phyloP scores from a whole-genome alignment of 1,140 invertebrate species.

The Drosophila seguyi region DNA sequence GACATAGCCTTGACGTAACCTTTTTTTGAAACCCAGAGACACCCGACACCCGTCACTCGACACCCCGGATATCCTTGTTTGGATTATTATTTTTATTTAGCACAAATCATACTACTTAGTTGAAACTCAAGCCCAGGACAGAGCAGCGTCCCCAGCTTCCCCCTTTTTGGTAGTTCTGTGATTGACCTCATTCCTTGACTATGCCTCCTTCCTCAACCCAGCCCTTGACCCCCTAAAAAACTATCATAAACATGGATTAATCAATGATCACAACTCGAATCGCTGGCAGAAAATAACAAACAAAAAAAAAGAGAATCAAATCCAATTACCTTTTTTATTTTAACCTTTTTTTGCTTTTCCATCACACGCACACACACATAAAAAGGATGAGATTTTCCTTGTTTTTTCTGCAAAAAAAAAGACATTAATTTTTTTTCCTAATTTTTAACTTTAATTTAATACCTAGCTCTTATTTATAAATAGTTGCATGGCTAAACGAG shows the following conservation, averaged over 20 bases:
- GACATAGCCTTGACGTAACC: constrained; percentile 11
- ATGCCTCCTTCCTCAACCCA: not conserved
- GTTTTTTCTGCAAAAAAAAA: constrained; percentile 37
- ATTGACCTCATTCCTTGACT: constrained; percentile 32
- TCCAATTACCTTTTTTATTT: constrained; percentile 7
- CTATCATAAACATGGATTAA: constrained; percentile 49
- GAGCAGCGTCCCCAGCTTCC: constrained; percentile 7
- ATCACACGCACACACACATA: constrained; percentile 23
- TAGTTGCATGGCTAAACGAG: constrained; percentile 33
- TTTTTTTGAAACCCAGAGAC: not conserved
- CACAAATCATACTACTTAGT: constrained; percentile 76
- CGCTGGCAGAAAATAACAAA: constrained; percentile 38
- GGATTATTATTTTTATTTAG: constrained; percentile 75
- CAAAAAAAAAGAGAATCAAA: constrained; percentile 15
- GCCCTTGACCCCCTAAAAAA: not conserved
- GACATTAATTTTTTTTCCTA: constrained; percentile 62
- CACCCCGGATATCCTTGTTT: constrained; percentile 23
- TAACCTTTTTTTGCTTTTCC: constrained; percentile 29
- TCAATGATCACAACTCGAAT: constrained; percentile 83
- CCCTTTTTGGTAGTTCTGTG: constrained; percentile 48
- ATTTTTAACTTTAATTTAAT: constrained; percentile 65
- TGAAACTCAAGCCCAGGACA: constrained; percentile 46
- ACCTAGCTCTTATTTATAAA: constrained; percentile 64
- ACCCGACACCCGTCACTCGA: not conserved
- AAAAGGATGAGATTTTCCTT: constrained; percentile 35